A percentile compares a stretch with the other conserved stretches of the same genome.
phyloP scores from a whole-genome alignment of 1,140 invertebrate species.

The Drepana arcuata region DNA sequence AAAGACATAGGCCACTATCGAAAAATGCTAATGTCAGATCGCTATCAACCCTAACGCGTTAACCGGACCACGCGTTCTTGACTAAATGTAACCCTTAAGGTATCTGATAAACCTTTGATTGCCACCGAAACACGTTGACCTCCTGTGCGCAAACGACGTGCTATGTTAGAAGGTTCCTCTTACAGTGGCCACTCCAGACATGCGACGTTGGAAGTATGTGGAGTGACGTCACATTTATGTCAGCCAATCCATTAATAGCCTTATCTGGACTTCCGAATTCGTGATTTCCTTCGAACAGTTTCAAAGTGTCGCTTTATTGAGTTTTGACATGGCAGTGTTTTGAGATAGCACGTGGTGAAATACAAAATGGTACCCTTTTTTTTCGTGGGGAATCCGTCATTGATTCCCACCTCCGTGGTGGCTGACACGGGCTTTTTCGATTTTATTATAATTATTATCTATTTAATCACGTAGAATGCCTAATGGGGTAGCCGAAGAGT shows the following conservation, averaged over 20 bases:
- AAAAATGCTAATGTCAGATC: slow-evolving; percentile 63
- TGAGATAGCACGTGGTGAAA: too few species aligned
- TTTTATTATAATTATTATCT: too few species aligned
- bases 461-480: too few species aligned
- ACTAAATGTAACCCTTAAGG: slow-evolving; percentile 56
- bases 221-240: slow-evolving; percentile 69
- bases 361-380: too few species aligned
- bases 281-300: slow-evolving; percentile 33
- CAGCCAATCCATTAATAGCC: slow-evolving; percentile 67
- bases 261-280: slow-evolving; percentile 67
- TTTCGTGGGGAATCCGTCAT: too few species aligned
- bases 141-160: not conserved
- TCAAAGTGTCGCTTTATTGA: slow-evolving; percentile 51
- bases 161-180: slow-evolving; percentile 10
- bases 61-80: slow-evolving; percentile 51
- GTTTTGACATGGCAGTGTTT: slow-evolving; percentile 25
- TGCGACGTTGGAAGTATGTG: slow-evolving; percentile 66
- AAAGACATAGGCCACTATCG: slow-evolving; percentile 38
- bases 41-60: slow-evolving; percentile 52
- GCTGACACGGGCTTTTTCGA: too few species aligned
- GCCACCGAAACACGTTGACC: slow-evolving; percentile 21
- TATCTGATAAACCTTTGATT: slow-evolving; percentile 51
- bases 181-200: slow-evolving; percentile 26
- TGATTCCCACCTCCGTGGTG: too few species aligned
- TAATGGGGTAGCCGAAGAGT: too few species aligned